Evolutionary conservation across 2,113 vertebrate species (phyloP), one percentile per base, ranked within the genome.

Genomic region (Corythornis madagascariensis): DNA sequence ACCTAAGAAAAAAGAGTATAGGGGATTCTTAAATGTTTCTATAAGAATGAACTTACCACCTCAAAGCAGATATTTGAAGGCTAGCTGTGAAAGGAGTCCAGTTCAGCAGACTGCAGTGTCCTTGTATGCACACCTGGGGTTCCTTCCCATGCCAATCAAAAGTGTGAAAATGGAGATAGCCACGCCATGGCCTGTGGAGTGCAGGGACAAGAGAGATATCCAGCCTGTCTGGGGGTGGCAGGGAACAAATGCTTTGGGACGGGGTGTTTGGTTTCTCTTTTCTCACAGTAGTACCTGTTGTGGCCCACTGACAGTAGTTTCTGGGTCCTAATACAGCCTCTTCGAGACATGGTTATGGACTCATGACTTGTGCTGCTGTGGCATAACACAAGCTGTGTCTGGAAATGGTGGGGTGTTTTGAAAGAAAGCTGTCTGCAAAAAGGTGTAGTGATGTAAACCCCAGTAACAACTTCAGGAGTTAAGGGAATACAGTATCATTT

Each of bases 181-280:
- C 26, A 9, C 0, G 0, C 38, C 63, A 38, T 60, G 19, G 57
- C 67, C 45, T 26, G 4, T 13, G 10, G 25, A 7, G 45, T 21
- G 31, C 55, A 40, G 40, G 10, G 33, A 45, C 29, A 16, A 52
- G 38, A 45, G n/a, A 65, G 31, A 21, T 15, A n/a, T 16, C 63
- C 43, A 64, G 42, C 28, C 71, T 11, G 57, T 28, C 53, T 20
- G 52, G 33, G 16, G 0, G 8, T 60, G 52, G 47, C 25, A 33
- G 35, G 28, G 31, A 60, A 40, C 0, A 5, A 13, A 43, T 31
- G 16, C 22, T 70, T 28, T 61, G 22, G 25, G 47, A 29, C 4
- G 14, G 31, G 13, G 60, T 19, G 7, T n/a, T 24, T 79, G n/a
- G 29, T 16, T 69, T 63, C 25, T 33, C 28, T 61, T 69, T 59